Conservation (phyloP, 2,113 vertebrate species). For the Cochlearius cochlearius region DNA sequence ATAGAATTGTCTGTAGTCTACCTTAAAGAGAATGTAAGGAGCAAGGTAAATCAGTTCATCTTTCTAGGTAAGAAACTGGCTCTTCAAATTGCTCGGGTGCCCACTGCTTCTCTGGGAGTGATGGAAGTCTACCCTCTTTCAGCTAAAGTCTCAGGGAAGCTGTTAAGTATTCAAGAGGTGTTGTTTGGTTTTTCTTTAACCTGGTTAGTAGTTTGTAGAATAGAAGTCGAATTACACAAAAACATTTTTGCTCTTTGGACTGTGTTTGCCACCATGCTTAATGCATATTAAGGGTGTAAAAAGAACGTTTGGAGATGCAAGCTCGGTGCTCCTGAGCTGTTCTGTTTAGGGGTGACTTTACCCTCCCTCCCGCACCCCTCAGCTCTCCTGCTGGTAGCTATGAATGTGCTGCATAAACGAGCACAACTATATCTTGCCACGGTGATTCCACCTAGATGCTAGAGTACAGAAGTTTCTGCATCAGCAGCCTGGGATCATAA, state of each 20-base stretch:
- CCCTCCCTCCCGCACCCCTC: background rate
- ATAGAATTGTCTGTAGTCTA: background rate
- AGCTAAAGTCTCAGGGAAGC: background rate
- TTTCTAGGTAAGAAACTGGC: background rate
- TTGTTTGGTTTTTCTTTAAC: background rate
- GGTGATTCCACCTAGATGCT: background rate
- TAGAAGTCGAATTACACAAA: background rate
- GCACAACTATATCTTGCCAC: background rate
- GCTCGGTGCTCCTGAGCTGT: background rate
- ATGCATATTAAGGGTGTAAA: background rate
- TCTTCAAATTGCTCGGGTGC: background rate
- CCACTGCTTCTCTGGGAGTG: background rate
- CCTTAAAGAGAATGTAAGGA: background rate
- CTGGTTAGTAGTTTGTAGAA: background rate
- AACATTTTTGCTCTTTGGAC: background rate
- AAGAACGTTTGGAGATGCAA: background rate
- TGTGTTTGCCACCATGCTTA: background rate
- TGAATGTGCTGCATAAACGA: background rate
- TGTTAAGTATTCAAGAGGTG: background rate
- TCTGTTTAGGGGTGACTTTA: background rate
- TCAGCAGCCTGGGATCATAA: background rate
- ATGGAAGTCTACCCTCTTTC: background rate
- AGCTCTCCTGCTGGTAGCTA: background rate
- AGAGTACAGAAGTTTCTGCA: background rate
- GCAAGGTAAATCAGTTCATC: background rate